A percentile compares a stretch with the other conserved stretches of the same genome.
Conservation (phyloP, 2,888 invertebrate genomes). For the Cephus nigrinus region DNA sequence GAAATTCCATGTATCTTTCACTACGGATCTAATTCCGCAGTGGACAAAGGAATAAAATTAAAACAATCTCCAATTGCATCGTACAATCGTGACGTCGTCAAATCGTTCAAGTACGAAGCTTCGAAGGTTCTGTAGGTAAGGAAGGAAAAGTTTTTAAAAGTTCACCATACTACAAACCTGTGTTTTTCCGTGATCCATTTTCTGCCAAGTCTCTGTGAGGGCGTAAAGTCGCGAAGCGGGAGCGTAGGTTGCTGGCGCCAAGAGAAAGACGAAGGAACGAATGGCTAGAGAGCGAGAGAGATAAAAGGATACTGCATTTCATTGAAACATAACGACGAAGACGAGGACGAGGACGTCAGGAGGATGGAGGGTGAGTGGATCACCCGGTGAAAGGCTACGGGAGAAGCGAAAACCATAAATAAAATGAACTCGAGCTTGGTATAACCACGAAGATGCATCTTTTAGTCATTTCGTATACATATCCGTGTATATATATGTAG, state of each 20-base stretch:
- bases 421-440: not conserved
- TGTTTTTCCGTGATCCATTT: not conserved
- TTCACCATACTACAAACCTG: not conserved
- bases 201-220: not conserved
- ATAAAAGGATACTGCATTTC: not conserved
- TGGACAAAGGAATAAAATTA: not conserved
- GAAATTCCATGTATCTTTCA: not conserved
- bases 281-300: not conserved
- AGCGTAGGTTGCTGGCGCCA: constrained; percentile 22
- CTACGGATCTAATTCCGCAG: not conserved
- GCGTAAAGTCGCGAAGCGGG: not conserved
- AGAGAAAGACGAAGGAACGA: constrained; percentile 11
- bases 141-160: not conserved
- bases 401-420: not conserved
- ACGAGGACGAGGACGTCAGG: not conserved
- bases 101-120: not conserved
- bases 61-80: not conserved
- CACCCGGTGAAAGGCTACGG: not conserved
- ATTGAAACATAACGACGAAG: not conserved
- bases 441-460: not conserved
- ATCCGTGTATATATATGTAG: not conserved
- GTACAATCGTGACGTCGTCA: not conserved
- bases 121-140: not conserved
- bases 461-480: not conserved
- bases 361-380: not conserved